Evolutionary conservation across 2,113 vertebrate genomes (phyloP).

Genomic region (Orcinus orca): DNA sequence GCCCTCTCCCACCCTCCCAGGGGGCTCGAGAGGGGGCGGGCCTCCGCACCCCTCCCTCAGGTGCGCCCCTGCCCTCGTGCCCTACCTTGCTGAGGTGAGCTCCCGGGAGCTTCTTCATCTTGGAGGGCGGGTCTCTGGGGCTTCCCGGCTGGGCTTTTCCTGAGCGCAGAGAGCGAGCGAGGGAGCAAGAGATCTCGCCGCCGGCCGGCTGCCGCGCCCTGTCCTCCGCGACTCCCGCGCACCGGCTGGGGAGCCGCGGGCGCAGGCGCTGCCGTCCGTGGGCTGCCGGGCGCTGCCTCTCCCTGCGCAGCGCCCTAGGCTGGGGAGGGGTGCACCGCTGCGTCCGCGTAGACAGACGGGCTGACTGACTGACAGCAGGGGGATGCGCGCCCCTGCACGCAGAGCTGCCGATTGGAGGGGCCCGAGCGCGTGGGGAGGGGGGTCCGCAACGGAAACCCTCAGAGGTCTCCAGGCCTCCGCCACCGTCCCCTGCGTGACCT

Average conservation of each 20-base stretch:
- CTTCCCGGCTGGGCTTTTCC: neutral
- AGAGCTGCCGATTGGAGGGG: conserved; percentile 62
- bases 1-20: neutral
- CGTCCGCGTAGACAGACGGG: neutral
- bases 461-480: neutral
- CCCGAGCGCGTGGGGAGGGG: neutral
- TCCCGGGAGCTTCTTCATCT: conserved; percentile 84
- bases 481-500: conserved; percentile 52
- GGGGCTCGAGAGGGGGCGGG: neutral
- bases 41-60: neutral
- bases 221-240: conserved; percentile 58
- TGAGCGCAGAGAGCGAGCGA: neutral
- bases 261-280: conserved; percentile 24
- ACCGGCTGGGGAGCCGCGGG: conserved; percentile 24
- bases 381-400: conserved; percentile 63
- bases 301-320: neutral
- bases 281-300: conserved; percentile 18
- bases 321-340: conserved; percentile 19
- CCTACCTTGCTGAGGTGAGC: conserved; percentile 85
- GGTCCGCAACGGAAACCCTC: neutral
- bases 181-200: neutral
- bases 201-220: conserved; percentile 12
- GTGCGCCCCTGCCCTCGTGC: neutral
- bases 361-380: neutral
- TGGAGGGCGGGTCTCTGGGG: conserved; percentile 73